These are phyloP conservation scores for Acanthococcus lagerstroemiae DNA, from an alignment of 2,888 invertebrate genomes.

Conservation along the genomic window DNA sequence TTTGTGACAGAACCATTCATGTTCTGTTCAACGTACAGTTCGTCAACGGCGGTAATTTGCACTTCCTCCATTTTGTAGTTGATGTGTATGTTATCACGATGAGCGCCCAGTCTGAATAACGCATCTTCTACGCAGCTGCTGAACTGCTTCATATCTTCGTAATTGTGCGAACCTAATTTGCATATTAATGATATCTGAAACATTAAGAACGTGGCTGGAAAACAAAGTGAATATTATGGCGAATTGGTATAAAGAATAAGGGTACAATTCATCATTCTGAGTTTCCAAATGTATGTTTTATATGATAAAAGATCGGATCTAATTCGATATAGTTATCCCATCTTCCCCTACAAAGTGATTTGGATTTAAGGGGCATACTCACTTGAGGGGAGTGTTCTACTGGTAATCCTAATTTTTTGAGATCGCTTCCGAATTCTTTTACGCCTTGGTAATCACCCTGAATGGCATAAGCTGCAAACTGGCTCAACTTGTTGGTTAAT, in stretches of 20 bases:
- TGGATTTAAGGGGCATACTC: constrained; percentile 25
- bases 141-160: constrained; percentile 84
- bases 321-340: no score
- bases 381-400: constrained; percentile 95
- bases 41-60: constrained; percentile 86
- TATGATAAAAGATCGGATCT: no score
- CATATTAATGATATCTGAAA: constrained; percentile 81
- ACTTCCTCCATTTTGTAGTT: constrained; percentile 95
- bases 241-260: no score
- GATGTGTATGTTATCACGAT: constrained; percentile 69
- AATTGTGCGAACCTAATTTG: constrained; percentile 84
- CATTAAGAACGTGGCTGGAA: no score
- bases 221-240: no score
- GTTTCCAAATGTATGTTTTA: no score
- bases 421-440: constrained; percentile 84
- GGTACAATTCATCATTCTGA: no score
- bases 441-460: constrained; percentile 88
- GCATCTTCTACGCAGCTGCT: constrained; percentile 86
- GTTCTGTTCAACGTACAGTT: constrained; percentile 80
- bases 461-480: constrained; percentile 88
- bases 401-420: constrained; percentile 85
- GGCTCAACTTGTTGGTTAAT: constrained; percentile 78
- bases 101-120: constrained; percentile 71
- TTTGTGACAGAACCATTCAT: constrained; percentile 70
- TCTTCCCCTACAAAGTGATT: no score